These are phyloP conservation scores for Eilema sororculum DNA, from an alignment of 2,888 invertebrate species.

Conservation along the genomic window DNA sequence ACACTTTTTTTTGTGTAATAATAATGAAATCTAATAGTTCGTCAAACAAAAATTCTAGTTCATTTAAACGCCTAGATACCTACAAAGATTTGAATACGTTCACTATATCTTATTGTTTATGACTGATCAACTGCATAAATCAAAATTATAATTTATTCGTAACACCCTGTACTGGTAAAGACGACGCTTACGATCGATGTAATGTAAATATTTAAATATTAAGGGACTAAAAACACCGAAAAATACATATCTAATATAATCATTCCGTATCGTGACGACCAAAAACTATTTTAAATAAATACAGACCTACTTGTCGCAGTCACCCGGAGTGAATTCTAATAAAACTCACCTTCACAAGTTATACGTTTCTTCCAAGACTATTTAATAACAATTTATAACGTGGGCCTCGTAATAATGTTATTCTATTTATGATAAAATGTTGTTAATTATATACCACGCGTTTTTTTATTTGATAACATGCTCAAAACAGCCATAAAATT, in stretches of 20 bases:
- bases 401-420: conserved; percentile 62
- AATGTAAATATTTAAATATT: conserved; percentile 78
- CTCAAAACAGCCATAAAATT: conserved; percentile 46
- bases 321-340: conserved; percentile 78
- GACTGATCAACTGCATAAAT: conserved; percentile 57
- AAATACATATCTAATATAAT: conserved; percentile 49
- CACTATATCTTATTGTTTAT: conserved; percentile 57
- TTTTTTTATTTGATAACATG: conserved; percentile 50
- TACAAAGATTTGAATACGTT: conserved; percentile 49
- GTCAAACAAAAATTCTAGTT: neutral
- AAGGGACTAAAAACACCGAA: conserved; percentile 18
- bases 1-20: neutral
- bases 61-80: conserved; percentile 32
- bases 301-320: conserved; percentile 61
- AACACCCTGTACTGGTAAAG: conserved; percentile 64
- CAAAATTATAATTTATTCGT: conserved; percentile 64
- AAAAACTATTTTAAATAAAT: conserved; percentile 75
- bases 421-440: conserved; percentile 67
- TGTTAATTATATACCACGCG: conserved; percentile 60
- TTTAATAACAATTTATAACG: conserved; percentile 52
- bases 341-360: conserved; percentile 62
- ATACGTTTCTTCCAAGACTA: conserved; percentile 54
- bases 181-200: conserved; percentile 69
- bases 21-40: neutral
- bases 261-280: conserved; percentile 65